Evolutionary conservation across 2,888 invertebrate species (phyloP).

Genomic region (Choristoneura rosaceana): DNA sequence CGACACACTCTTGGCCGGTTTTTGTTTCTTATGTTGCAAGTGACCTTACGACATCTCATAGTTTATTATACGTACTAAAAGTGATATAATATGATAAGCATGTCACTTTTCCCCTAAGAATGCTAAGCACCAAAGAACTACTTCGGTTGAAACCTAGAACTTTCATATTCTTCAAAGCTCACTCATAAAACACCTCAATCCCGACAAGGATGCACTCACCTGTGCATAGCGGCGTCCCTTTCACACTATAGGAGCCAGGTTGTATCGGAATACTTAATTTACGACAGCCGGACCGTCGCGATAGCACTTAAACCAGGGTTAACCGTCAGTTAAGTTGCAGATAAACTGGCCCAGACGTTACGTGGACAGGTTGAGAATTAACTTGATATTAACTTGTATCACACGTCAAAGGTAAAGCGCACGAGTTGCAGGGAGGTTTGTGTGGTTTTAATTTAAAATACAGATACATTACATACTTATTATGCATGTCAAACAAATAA

Average conservation of each 20-base stretch:
- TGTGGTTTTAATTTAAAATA: no score
- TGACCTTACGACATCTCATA: no score
- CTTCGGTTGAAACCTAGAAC: not conserved
- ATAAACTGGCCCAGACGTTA: constrained; percentile 32
- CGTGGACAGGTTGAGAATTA: constrained; percentile 24
- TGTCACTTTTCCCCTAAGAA: no score
- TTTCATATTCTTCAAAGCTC: not conserved
- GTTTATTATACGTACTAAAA: no score
- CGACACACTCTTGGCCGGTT: no score
- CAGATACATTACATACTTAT: no score
- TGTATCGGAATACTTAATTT: constrained; percentile 36
- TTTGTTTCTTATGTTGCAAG: no score
- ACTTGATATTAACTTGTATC: not conserved
- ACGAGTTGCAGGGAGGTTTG: not conserved
- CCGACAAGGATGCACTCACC: constrained; percentile 6
- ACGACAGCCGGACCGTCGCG: constrained; percentile 32
- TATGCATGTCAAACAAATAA: no score
- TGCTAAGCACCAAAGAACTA: no score
- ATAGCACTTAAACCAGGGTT: constrained; percentile 39
- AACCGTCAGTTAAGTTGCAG: constrained; percentile 32
- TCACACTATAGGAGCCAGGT: constrained; percentile 15
- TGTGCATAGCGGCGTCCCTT: constrained; percentile 18
- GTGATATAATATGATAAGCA: no score
- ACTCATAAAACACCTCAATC: constrained; percentile 6
- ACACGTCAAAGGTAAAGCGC: not conserved